These are phyloP conservation scores for Sphyrna mokarran DNA, from an alignment of 2,113 vertebrate species.

Conservation along the genomic window DNA sequence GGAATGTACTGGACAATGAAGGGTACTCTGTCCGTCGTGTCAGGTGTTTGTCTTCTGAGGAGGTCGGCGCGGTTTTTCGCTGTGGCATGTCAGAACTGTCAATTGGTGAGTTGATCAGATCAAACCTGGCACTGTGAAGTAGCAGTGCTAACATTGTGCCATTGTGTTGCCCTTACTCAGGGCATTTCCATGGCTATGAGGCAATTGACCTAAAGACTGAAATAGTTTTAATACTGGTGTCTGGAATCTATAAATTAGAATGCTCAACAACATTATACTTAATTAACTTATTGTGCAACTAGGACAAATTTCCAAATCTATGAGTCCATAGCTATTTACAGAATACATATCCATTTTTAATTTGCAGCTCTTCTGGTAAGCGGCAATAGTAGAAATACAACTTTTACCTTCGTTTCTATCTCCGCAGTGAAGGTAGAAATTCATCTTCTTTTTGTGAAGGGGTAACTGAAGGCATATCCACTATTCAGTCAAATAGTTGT, in stretches of 20 bases:
- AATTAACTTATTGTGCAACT: not conserved
- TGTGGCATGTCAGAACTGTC: no score
- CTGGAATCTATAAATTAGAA: not conserved
- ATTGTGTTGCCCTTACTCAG: not conserved
- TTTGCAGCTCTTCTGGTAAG: not conserved
- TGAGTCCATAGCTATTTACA: not conserved
- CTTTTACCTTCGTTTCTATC: not conserved
- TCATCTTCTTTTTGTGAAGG: no score
- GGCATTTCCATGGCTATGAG: not conserved
- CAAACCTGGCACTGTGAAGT: no score
- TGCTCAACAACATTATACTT: not conserved
- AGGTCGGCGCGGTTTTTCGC: no score
- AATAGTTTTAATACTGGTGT: not conserved
- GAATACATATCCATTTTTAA: not conserved
- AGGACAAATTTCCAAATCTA: not conserved
- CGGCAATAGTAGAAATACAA: not conserved
- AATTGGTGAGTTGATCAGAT: no score
- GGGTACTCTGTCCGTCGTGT: no score
- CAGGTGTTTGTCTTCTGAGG: no score
- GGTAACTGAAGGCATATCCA: not conserved
- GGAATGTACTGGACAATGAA: no score
- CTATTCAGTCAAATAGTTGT: not conserved
- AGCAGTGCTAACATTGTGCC: no score
- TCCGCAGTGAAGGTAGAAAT: not conserved
- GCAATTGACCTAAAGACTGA: no score